Conservation (phyloP, 2,888 invertebrate genomes). For the Pterostichus niger region DNA sequence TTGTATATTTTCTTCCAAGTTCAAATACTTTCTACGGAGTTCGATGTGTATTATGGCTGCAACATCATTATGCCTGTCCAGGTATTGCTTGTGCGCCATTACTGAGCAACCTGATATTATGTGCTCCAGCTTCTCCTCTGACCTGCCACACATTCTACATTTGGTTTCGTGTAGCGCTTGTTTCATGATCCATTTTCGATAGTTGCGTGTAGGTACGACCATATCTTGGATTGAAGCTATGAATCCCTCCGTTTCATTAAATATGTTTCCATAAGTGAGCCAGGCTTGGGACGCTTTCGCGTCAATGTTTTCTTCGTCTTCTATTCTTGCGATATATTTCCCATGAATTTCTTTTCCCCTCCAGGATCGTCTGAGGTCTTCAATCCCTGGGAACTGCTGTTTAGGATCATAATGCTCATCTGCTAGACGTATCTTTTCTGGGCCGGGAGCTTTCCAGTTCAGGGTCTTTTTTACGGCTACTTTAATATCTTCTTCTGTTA, state of each 20-base stretch:
- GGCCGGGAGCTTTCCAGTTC: conserved; percentile 53
- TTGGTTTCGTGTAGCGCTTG: conserved; percentile 48
- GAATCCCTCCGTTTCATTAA: conserved; percentile 68
- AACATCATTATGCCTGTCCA: conserved; percentile 56
- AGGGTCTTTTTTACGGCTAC: neutral
- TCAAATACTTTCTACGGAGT: too few relatives aligned
- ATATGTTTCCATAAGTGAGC: conserved; percentile 66
- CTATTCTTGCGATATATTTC: conserved; percentile 63
- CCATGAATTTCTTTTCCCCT: conserved; percentile 66
- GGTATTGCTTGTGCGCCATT: conserved; percentile 66
- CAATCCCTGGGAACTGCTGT: neutral
- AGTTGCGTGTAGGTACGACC: conserved; percentile 65
- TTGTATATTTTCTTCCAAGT: neutral
- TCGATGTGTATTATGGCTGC: too few relatives aligned
- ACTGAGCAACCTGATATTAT: conserved; percentile 64
- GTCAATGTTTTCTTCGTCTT: conserved; percentile 58
- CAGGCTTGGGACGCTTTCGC: conserved; percentile 57
- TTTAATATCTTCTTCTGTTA: neutral
- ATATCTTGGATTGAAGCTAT: conserved; percentile 67
- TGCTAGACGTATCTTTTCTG: conserved; percentile 23
- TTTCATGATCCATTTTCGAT: conserved; percentile 65
- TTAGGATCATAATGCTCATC: neutral
- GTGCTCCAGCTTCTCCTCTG: conserved; percentile 67
- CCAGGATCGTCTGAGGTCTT: conserved; percentile 5
- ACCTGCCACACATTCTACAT: conserved; percentile 67